Evolutionary conservation across 2,888 invertebrate species (phyloP), one percentile per base, ranked within the genome.

Genomic region (Tipula vernalis): DNA sequence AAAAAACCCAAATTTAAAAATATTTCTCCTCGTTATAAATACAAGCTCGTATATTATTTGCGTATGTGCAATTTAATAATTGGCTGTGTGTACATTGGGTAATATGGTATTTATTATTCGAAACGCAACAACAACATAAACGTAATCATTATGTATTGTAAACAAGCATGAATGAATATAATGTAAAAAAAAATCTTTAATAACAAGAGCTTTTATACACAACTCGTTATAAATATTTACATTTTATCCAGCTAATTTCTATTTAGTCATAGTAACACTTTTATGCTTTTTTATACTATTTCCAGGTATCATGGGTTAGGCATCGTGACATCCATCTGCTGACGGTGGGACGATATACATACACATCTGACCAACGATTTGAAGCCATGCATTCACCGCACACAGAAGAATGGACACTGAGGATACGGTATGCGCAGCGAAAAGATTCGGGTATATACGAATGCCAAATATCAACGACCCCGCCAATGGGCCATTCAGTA

Each of bases 381-480:
- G 96, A 97, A 91, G 96, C 96, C 83, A 94, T 96, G 88, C 96
- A 97, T 92, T 95, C 95, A 87, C 96, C 96, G 0, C 96, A 96
- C 90, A 95, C 96, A 87, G 97, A 97, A 91, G 96, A 97, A 91
- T 97, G 97, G 97, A 95, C 96, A 86, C 92, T 97, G 87, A 94
- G 95, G 90, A 95, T 95, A 91, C 93, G 95, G 88, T 95, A 95
- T 91, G 94, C 95, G 6, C 95, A 95, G 90, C 93, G 94, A 88
- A 94, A 95, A 89, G 96, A 96, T 90, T 94, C 95, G 2, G 96
- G 96, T 57, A 94, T 96, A 89, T 97, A 97, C 91, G 97, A 97
- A 93, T 97, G 97, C 91, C 97, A 97, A 93, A 96, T 97, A 91
- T 96, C 96, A 89, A 97, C 97, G 86, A 97, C 97, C 88, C 97